Evolutionary conservation across 2,113 vertebrate species (phyloP).

Genomic region (Caloenas nicobarica): DNA sequence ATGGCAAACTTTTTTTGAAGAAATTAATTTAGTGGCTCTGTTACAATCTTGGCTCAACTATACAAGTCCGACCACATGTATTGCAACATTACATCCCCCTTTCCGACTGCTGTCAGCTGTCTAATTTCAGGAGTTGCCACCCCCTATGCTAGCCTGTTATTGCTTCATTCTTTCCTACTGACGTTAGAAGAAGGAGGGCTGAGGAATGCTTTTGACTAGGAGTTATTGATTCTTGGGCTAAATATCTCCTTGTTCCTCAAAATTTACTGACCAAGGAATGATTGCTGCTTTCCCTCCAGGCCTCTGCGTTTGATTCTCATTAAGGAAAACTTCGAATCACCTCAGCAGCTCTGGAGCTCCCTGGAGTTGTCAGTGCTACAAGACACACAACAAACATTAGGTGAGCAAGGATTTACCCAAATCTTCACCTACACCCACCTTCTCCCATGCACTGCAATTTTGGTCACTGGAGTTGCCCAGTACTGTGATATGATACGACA

Average conservation of each 20-base stretch:
- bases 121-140: neutral
- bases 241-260: neutral
- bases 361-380: neutral
- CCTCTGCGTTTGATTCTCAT: neutral
- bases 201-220: neutral
- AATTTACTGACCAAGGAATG: neutral
- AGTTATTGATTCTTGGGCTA: neutral
- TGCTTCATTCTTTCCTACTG: constrained; percentile 13
- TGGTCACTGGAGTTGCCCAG: neutral
- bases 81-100: neutral
- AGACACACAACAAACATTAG: neutral
- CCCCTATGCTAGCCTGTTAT: neutral
- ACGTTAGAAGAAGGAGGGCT: neutral
- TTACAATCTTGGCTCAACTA: neutral
- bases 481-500: accelerated
- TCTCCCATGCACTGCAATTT: neutral
- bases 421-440: neutral
- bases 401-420: neutral
- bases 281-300: neutral
- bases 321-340: neutral
- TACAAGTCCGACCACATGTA: neutral
- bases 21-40: neutral
- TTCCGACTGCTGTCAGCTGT: neutral
- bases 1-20: neutral
- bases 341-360: neutral